Evolutionary conservation across 1,140 invertebrate species (phyloP), one percentile per base, ranked within the genome.

Genomic region (Pemphigus obesinymphae): DNA sequence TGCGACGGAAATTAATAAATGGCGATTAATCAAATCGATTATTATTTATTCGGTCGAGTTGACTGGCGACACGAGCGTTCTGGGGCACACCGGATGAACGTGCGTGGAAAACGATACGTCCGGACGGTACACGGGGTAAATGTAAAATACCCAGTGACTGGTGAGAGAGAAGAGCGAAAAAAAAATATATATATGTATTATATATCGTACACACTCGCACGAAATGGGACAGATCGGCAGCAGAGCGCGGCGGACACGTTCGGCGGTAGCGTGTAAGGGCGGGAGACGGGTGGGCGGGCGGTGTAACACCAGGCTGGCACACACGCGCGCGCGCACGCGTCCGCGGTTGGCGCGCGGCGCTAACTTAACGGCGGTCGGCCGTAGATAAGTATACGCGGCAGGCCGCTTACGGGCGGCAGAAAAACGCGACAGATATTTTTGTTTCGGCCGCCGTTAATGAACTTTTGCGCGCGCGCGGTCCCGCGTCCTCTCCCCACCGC

Each of bases 171-270:
- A 29, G 29, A 48, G 45, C 50, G n/a, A 73, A 73, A 50, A 73
- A 48, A 31, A 73, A 73, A 48, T 45, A 40, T 45, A 11, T 45
- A 45, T 11, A 13, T 11, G 43, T 11, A 1, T 45, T 40, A 40
- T n/a, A 13, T 45, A 45, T 45, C 43, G 43, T 45, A 45, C 4
- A 13, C 10, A 13, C n/a, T n/a, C 26, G 20, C 68, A 17, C 40
- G 68, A 73, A 50, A 73, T 31, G 43, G 70, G 70, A 43, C 70
- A 73, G 68, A 72, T 72, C 68, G 48, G 68, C 68, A 72, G 68
- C 43, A 15, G 31, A 15, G 58, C 15, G 55, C 58, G 40, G 70
- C 13, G 43, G n/a, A 45, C 66, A 43, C 66, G 66, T 43, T 50
- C 8, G 45, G 3, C 3, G 45, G 6, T 17, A 5, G 34, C 10